Base-by-base conservation (phyloP, 1,140 invertebrate genomes). In the Leptonema lineaticorne region DNA sequence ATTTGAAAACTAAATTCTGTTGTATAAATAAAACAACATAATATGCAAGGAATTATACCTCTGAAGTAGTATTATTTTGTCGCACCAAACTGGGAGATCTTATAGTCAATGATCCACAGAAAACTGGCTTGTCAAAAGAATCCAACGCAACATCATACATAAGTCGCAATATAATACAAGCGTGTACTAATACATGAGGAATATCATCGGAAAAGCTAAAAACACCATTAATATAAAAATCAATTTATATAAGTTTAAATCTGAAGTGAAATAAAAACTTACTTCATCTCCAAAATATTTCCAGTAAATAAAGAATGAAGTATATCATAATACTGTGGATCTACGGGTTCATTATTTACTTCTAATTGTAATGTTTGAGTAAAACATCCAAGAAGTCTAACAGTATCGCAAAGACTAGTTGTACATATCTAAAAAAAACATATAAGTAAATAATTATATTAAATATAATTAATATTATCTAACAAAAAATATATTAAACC, bases 61-160 rank as follows among this genome's bases (percentile, higher is more conserved):
- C 86, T 37, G 86, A 79, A 30, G 83, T 83, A 11, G 83, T 81
- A 26, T 81, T 81, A 69, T 79, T 80, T 70, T 83, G 81, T 64
- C 81, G 68, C 0, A 80, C 78, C 30, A 83, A 69, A 73, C 84
- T 87, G 5, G 88, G 89, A 8, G 88, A 87, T 76, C 88, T 87
- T 71, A 88, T 87, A 30, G 87, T 82, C 14, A 88, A 79, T n/a
- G 85, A 80, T 14, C 87, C 87, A 58, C 85, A 85, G 64, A 89
- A 82, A 72, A 87, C 89, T 0, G 90, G 90, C 75, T 93, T 92
- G 74, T 97, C 94, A 76, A 94, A 96, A 20, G 91, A 87, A 77
- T 97, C 95, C 45, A 97, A 82, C 0, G 95, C 93, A 57, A 97
- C 91, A 75, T 97, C 94, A 75, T 97, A 97, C 0, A 98, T 78